Evolutionary conservation across 2,797 vertebrate genomes (phyloP).

Genomic region (Allobates femoralis): DNA sequence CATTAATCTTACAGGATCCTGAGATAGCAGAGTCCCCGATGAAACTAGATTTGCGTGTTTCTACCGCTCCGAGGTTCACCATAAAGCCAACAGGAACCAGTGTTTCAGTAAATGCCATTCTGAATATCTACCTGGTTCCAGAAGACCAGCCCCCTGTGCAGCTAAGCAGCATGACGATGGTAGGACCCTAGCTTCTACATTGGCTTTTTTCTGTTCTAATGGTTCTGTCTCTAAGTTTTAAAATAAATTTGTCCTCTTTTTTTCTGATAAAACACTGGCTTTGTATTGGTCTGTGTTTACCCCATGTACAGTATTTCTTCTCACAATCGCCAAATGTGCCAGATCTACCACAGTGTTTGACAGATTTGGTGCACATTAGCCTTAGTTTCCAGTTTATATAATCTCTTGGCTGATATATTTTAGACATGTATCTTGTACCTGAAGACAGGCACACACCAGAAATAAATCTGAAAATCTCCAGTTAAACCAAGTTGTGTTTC

Average conservation of each 20-base stretch:
- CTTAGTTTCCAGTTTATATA: too few species aligned
- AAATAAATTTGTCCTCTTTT: neutral
- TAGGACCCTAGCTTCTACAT: slow-evolving; percentile 62
- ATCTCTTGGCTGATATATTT: too few species aligned
- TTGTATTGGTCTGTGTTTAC: neutral
- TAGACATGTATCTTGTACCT: too few species aligned
- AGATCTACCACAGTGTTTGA: too few species aligned
- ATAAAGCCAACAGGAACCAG: slow-evolving; percentile 88
- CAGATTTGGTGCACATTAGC: too few species aligned
- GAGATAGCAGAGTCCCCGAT: slow-evolving; percentile 83
- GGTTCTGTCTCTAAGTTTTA: neutral
- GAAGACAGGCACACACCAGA: too few species aligned
- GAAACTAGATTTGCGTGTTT: slow-evolving; percentile 82
- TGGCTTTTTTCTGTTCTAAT: neutral
- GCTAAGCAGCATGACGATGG: slow-evolving; percentile 94
- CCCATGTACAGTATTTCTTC: too few species aligned
- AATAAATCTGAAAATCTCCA: too few species aligned
- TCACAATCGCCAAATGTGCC: too few species aligned
- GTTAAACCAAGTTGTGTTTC: too few species aligned
- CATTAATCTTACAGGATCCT: slow-evolving; percentile 78
- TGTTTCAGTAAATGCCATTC: slow-evolving; percentile 79
- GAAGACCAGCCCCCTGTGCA: slow-evolving; percentile 74
- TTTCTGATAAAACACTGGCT: neutral
- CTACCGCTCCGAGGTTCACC: slow-evolving; percentile 79
- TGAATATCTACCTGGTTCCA: slow-evolving; percentile 83